Conservation (phyloP, 2,797 vertebrate species). For the Acanthiza pusilla region DNA sequence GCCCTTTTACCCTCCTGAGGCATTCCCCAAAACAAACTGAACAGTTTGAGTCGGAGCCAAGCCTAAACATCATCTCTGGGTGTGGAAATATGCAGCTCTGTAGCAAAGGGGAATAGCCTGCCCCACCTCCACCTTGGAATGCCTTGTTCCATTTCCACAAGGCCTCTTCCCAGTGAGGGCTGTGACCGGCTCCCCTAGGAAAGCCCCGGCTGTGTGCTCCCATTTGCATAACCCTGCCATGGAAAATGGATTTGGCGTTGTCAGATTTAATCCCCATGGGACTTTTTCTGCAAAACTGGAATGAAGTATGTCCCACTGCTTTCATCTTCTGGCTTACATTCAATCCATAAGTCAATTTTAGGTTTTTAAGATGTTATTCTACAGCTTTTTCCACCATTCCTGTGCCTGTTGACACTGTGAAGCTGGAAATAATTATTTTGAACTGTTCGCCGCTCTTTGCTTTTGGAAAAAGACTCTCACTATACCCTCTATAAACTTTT, state of each 20-base stretch:
- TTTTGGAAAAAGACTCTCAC: neutral
- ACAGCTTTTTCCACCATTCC: neutral
- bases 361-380: neutral
- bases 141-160: neutral
- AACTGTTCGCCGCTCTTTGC: neutral
- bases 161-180: neutral
- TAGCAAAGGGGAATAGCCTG: neutral
- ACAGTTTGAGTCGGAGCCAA: neutral
- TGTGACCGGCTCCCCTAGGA: rapidly evolving
- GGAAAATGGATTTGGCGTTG: neutral
- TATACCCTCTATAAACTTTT: neutral
- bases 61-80: neutral
- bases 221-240: neutral
- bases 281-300: neutral
- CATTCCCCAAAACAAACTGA: neutral
- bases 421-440: neutral
- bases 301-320: neutral
- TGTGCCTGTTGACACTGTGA: neutral
- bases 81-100: neutral
- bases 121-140: neutral
- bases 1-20: neutral
- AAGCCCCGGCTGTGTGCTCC: neutral
- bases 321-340: neutral
- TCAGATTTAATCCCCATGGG: neutral
- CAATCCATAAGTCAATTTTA: neutral